Evolutionary conservation across 37 sponge, comb jelly and placozoan genomes (phyloP).

Genomic region (Beroe forskalii): DNA sequence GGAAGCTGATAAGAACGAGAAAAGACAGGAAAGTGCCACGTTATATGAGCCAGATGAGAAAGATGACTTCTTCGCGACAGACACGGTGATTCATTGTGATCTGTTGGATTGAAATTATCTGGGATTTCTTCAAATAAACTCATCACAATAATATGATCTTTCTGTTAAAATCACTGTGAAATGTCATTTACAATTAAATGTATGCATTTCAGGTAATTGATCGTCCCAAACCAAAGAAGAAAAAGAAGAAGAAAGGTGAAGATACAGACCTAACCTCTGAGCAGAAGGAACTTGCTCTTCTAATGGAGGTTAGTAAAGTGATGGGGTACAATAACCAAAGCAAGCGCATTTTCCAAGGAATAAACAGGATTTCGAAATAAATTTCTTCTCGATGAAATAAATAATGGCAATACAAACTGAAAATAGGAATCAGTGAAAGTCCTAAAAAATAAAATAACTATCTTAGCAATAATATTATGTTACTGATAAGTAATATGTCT

Average conservation of each 20-base stretch:
- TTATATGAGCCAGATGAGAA: constrained; percentile 39
- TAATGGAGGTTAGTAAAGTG: constrained; percentile 48
- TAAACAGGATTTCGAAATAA: too few relatives aligned
- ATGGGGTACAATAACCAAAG: too few relatives aligned
- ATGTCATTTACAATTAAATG: background rate
- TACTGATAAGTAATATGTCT: too few relatives aligned
- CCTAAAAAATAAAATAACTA: too few relatives aligned
- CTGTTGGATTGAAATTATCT: background rate
- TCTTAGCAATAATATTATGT: too few relatives aligned
- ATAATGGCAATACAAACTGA: too few relatives aligned
- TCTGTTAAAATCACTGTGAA: background rate
- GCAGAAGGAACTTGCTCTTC: constrained; percentile 10
- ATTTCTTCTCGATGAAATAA: too few relatives aligned
- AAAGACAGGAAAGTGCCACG: constrained; percentile 27
- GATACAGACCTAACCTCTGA: background rate
- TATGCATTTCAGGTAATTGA: constrained; percentile 8
- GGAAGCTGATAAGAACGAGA: constrained; percentile 58
- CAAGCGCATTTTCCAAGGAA: too few relatives aligned
- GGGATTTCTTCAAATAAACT: too few relatives aligned
- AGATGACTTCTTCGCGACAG: constrained; percentile 63
- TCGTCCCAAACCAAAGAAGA: constrained; percentile 32
- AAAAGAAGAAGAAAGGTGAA: constrained; percentile 31
- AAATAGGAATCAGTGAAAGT: too few relatives aligned
- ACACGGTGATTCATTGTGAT: background rate
- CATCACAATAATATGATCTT: too few relatives aligned